Conservation (phyloP, 2,113 vertebrate genomes). For the Todiramphus saurophagus region DNA sequence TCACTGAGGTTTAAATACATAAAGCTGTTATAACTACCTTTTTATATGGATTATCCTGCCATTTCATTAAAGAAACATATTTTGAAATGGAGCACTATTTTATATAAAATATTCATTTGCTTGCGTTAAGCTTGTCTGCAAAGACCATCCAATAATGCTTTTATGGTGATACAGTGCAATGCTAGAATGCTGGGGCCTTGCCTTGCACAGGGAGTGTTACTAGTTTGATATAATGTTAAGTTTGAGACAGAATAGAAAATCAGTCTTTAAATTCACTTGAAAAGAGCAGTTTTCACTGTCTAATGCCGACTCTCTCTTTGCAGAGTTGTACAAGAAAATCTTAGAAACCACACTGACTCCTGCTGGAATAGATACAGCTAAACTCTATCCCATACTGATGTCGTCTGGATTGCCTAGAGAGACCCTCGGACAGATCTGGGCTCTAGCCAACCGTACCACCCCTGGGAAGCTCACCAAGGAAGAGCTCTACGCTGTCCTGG, state of each 20-base stretch:
- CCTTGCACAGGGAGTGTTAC: neutral
- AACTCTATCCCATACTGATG: slow-evolving; percentile 97
- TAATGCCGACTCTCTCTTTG: slow-evolving; percentile 19
- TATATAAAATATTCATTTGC: neutral
- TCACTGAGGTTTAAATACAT: neutral
- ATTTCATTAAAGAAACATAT: neutral
- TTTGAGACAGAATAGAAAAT: neutral
- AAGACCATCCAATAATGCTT: neutral
- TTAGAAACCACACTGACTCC: slow-evolving; percentile 91
- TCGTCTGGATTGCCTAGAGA: slow-evolving; percentile 96
- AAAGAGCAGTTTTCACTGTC: neutral
- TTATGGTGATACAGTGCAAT: neutral
- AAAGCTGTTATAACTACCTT: neutral
- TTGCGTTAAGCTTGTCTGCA: neutral
- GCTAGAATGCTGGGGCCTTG: neutral
- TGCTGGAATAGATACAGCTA: slow-evolving; percentile 93
- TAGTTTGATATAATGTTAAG: neutral
- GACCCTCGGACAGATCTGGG: slow-evolving; percentile 97
- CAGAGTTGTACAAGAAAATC: slow-evolving; percentile 96
- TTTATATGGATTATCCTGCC: neutral
- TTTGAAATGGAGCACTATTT: neutral
- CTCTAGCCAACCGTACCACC: slow-evolving; percentile 92
- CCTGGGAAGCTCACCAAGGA: slow-evolving; percentile 97
- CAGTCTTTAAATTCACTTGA: neutral
- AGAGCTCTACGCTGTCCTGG: slow-evolving; percentile 92